A percentile compares a stretch with the other conserved stretches of the same genome.
phyloP scores from a whole-genome alignment of 2,797 vertebrate species.

The Phalanger gymnotis region DNA sequence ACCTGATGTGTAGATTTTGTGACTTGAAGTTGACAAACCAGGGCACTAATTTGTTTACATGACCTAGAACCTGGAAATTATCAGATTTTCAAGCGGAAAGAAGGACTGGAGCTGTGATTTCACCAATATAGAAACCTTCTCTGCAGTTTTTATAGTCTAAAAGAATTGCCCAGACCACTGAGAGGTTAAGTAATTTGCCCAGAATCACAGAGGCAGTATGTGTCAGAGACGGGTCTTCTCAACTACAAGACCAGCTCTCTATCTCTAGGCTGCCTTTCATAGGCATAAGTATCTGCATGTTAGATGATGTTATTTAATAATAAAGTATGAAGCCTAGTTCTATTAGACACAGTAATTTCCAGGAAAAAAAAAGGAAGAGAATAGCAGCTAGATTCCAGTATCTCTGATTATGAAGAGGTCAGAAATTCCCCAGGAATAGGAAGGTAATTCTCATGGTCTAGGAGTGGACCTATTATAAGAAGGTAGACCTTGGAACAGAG shows the following conservation, averaged over 20 bases:
- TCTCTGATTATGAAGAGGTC: neutral
- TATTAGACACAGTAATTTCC: neutral
- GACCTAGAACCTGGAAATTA: slow-evolving; percentile 1
- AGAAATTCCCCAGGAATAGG: neutral
- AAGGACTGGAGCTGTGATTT: neutral
- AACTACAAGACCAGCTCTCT: neutral
- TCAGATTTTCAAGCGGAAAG: neutral
- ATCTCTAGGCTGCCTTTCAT: neutral
- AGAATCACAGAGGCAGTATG: neutral
- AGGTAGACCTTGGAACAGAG: neutral
- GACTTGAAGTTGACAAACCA: neutral
- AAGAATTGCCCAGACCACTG: neutral
- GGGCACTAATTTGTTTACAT: neutral
- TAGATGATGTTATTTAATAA: neutral
- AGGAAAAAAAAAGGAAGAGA: neutral
- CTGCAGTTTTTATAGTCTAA: neutral
- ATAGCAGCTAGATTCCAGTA: neutral
- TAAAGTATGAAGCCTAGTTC: neutral
- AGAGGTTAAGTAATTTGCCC: neutral
- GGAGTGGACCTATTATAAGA: neutral
- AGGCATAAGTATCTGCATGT: neutral
- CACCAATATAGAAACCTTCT: neutral
- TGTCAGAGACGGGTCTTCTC: neutral
- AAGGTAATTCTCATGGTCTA: neutral
- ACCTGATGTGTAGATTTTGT: neutral